Evolutionary conservation across 2,113 vertebrate genomes (phyloP), one percentile per base, ranked within the genome.

Genomic region (Istiophorus platypterus): DNA sequence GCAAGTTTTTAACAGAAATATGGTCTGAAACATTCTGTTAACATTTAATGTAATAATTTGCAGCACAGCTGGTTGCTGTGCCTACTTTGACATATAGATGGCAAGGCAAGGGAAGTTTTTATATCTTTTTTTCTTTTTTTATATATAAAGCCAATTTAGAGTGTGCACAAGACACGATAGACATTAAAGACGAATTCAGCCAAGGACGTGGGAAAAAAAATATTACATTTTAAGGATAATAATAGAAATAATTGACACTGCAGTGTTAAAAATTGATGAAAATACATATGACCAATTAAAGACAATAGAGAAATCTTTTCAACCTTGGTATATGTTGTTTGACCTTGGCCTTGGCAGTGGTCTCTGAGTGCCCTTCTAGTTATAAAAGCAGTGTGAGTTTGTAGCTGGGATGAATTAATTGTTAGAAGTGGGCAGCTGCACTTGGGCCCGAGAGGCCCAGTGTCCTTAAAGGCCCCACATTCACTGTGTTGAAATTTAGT

Each of bases 391-490:
- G 34, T 72, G 39, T 47, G 27, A 80, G n/a, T 65, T 66, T 9
- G n/a, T 31, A 52, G 18, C 11, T 22, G 66, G 29, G n/a, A 26
- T 66, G 62, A 52, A 80, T 59, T 74, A 47, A 66, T 20, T 59
- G 13, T 18, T 59, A 31, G 49, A 58, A 58, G 69, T 66, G 51
- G 39, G 31, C 71, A 81, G 63, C 63, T 80, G 61, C 42, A 58
- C n/a, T 39, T 14, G 42, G 62, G 24, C 54, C 24, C 45, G 45
- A 31, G 24, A 63, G 45, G 14, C 51, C 24, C 1, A 45, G 26
- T 26, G 51, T 72, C 78, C 59, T 61, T 34, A 20, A 42, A 37
- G 51, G 29, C 27, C 69, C 51, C 37, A 49, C 29, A 65, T 26
- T 72, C 39, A 29, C 68, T 22, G 20, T 73, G 68, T 59, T 20